These are phyloP conservation scores for Julus scandinavius DNA, from an alignment of 2,888 invertebrate species.

Conservation along the genomic window DNA sequence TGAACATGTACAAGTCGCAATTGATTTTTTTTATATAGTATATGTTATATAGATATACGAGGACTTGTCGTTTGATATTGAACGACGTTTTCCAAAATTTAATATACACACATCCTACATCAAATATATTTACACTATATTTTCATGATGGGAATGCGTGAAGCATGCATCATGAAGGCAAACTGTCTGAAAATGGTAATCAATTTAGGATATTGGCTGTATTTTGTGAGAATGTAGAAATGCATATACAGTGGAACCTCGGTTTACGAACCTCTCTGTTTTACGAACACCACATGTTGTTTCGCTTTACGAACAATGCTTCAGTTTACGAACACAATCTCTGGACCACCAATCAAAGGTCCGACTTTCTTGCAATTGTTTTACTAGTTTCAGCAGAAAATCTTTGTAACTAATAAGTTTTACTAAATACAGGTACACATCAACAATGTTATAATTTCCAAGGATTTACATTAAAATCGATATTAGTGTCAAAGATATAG, in stretches of 20 bases:
- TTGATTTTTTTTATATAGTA: background rate
- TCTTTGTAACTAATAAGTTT: no score
- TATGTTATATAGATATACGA: background rate
- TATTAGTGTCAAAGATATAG: no score
- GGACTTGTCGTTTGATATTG: background rate
- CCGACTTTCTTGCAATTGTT: no score
- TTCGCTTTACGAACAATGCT: no score
- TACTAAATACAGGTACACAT: no score
- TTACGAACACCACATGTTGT: no score
- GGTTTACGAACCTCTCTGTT: no score
- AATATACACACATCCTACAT: background rate
- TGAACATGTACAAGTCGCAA: background rate
- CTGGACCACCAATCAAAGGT: no score
- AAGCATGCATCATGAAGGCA: background rate
- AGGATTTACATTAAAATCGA: no score
- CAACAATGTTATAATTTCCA: no score
- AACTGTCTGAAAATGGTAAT: background rate
- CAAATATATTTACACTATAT: background rate
- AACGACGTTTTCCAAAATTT: background rate
- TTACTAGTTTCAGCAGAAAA: no score
- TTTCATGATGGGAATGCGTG: background rate
- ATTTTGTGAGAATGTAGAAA: background rate
- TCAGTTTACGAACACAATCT: no score
- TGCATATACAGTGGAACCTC: background rate
- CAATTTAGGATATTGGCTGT: background rate